Evolutionary conservation across 1,140 invertebrate genomes (phyloP).

Genomic region (Carposina sasakii): DNA sequence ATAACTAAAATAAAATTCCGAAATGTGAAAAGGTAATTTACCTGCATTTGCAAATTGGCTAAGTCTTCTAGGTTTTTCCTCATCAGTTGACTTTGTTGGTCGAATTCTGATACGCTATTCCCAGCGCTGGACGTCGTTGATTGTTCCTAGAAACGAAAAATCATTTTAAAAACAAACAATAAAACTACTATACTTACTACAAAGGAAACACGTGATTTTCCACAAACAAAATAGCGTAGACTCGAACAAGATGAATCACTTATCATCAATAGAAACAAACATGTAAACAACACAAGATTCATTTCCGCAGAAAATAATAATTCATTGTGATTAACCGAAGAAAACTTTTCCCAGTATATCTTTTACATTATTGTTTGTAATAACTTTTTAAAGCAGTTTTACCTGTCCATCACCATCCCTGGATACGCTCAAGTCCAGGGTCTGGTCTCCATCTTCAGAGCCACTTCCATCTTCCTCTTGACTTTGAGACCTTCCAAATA

Average conservation of each 20-base stretch:
- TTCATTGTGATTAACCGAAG: too few relatives aligned
- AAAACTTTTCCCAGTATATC: background rate
- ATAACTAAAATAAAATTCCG: too few relatives aligned
- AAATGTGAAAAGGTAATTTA: too few relatives aligned
- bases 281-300: too few relatives aligned
- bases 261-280: too few relatives aligned
- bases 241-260: too few relatives aligned
- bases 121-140: constrained; percentile 68
- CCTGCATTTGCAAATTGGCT: constrained; percentile 70
- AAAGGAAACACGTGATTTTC: background rate
- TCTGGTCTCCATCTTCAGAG: constrained; percentile 70
- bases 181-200: background rate
- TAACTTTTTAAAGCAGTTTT: constrained; percentile 8
- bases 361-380: background rate
- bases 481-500: constrained; percentile 48
- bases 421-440: constrained; percentile 67
- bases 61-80: constrained; percentile 69
- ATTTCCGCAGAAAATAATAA: too few relatives aligned
- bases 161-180: too few relatives aligned
- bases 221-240: background rate
- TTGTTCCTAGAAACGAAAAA: constrained; percentile 43
- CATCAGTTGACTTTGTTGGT: constrained; percentile 66
- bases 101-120: constrained; percentile 69
- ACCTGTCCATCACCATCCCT: constrained; percentile 70
- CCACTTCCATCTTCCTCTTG: constrained; percentile 64